These are phyloP conservation scores for Neosalanx taihuensis DNA, from an alignment of 2,797 vertebrate genomes.

Conservation along the genomic window DNA sequence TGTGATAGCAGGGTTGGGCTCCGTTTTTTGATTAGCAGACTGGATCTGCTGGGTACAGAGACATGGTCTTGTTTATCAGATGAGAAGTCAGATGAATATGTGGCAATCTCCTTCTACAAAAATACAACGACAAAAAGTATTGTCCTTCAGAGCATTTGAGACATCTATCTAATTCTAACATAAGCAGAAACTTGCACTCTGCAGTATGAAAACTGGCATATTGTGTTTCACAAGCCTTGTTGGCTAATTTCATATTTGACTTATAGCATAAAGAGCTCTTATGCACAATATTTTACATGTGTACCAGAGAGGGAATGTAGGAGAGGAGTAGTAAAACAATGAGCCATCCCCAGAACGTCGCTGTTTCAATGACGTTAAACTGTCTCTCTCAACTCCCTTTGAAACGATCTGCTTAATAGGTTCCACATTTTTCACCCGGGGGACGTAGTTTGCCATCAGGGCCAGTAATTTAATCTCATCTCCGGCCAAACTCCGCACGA, in stretches of 20 bases:
- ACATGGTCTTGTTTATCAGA: slow-evolving; percentile 17
- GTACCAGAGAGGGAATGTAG: too few relatives aligned
- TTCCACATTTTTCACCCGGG: slow-evolving; percentile 65
- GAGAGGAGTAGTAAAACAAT: slow-evolving; percentile 10
- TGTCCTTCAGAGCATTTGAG: neutral
- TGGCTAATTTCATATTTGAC: too few relatives aligned
- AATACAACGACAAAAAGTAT: neutral
- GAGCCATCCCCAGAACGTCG: slow-evolving; percentile 29
- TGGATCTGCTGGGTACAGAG: slow-evolving; percentile 48
- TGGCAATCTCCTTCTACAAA: neutral
- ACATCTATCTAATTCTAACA: neutral
- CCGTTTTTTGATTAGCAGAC: slow-evolving; percentile 57
- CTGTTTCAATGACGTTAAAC: slow-evolving; percentile 30
- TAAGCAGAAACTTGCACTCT: neutral
- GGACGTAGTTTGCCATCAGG: slow-evolving; percentile 56
- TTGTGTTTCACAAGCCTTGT: too few relatives aligned
- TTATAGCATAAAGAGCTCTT: too few relatives aligned
- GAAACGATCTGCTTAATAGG: slow-evolving; percentile 63
- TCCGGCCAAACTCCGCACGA: slow-evolving; percentile 44
- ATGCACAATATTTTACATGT: too few relatives aligned
- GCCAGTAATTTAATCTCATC: slow-evolving; percentile 69
- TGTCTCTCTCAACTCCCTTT: slow-evolving; percentile 41
- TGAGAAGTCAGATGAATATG: neutral
- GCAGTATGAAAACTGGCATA: too few relatives aligned
- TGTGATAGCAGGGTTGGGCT: slow-evolving; percentile 23